A percentile compares a stretch with the other conserved stretches of the same genome.
Evolutionary conservation across 2,888 invertebrate species (phyloP).

Genomic region (Melieria omissa): DNA sequence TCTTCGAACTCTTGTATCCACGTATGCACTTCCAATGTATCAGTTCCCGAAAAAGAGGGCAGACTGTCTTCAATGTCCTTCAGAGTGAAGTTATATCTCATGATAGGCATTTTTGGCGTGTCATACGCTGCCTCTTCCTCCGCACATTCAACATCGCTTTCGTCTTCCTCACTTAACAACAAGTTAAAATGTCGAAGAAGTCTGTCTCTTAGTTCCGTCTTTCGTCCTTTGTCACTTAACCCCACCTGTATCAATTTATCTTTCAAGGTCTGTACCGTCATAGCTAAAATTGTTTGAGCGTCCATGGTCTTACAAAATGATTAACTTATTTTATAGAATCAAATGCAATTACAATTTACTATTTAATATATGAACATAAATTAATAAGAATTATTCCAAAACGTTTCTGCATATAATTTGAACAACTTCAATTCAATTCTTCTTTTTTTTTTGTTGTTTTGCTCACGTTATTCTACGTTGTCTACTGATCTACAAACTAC

Average conservation of each 20-base stretch:
- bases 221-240: neutral
- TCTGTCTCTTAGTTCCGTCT: slow-evolving; percentile 9
- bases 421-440: too few relatives aligned
- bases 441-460: too few relatives aligned
- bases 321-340: too few relatives aligned
- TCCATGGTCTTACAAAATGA: slow-evolving; percentile 16
- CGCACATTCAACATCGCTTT: neutral
- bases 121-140: neutral
- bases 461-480: too few relatives aligned
- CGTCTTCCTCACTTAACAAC: neutral
- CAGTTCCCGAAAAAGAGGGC: slow-evolving; percentile 8
- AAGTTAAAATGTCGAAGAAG: slow-evolving; percentile 1
- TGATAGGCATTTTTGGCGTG: neutral
- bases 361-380: too few relatives aligned
- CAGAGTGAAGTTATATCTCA: slow-evolving; percentile 9
- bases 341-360: too few relatives aligned
- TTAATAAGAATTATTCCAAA: too few relatives aligned
- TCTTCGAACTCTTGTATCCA: slow-evolving; percentile 30
- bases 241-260: neutral
- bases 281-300: slow-evolving; percentile 1
- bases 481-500: too few relatives aligned
- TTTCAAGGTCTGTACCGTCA: slow-evolving; percentile 6
- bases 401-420: too few relatives aligned
- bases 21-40: neutral
- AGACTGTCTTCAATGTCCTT: slow-evolving; percentile 25